Percentiles rank a stretch among this genome's conserved stretches.
These are phyloP conservation scores for Tyria jacobaeae DNA, from an alignment of 2,888 invertebrate genomes.

Conservation along the genomic window DNA sequence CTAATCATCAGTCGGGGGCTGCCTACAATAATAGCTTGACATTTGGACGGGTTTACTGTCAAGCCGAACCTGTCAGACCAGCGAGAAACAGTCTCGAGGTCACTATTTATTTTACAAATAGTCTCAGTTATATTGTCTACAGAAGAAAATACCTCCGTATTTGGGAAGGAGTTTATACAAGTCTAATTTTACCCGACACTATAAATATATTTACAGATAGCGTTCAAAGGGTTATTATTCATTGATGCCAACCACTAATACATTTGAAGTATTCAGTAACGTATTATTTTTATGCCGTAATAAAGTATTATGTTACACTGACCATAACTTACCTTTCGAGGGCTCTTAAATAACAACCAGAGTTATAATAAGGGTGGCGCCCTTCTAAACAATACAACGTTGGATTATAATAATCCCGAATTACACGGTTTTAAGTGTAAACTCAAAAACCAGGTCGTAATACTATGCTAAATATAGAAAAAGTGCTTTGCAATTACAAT, in stretches of 20 bases:
- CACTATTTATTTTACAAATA: too few species aligned
- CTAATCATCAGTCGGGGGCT: too few species aligned
- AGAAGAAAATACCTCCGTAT: background rate
- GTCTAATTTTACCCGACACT: background rate
- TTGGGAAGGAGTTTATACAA: background rate
- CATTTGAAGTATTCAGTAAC: constrained; percentile 5
- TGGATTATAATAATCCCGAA: constrained; percentile 61
- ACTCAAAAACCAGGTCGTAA: constrained; percentile 47
- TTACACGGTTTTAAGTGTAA: constrained; percentile 67
- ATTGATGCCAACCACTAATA: constrained; percentile 8
- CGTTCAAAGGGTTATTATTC: constrained; percentile 5
- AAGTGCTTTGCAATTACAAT: constrained; percentile 53
- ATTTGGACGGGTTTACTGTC: too few species aligned
- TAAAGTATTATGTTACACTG: constrained; percentile 73
- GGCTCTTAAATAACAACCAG: constrained; percentile 58
- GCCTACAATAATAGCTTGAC: too few species aligned
- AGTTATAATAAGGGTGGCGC: constrained; percentile 65
- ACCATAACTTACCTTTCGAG: constrained; percentile 66
- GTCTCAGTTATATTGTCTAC: too few species aligned
- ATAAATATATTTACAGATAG: background rate
- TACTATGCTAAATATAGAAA: constrained; percentile 49
- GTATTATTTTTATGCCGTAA: constrained; percentile 10
- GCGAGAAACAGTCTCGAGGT: too few species aligned
- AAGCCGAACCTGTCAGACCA: too few species aligned
- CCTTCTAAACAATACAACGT: constrained; percentile 44